A percentile compares a stretch with the other conserved stretches of the same genome.
These are phyloP conservation scores for Electrophaes corylata DNA, from an alignment of 2,888 invertebrate genomes.

Conservation along the genomic window DNA sequence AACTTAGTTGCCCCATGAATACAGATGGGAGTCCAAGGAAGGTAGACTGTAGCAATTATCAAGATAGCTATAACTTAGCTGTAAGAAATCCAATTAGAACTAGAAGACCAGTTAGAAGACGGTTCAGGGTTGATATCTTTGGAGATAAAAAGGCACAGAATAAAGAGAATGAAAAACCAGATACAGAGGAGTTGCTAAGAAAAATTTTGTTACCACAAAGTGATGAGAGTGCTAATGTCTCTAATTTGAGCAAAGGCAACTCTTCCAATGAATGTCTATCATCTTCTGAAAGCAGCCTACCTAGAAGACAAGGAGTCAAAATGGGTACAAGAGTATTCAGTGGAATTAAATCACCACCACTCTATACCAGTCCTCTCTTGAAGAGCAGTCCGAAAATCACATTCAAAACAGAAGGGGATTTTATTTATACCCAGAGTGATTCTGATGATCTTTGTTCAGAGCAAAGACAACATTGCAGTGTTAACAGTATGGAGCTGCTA, in stretches of 20 bases:
- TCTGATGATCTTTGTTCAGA: conserved; percentile 76
- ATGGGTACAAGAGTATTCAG: conserved; percentile 89
- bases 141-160: conserved; percentile 84
- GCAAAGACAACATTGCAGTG: conserved; percentile 77
- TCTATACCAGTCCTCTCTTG: conserved; percentile 55
- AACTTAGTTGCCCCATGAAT: conserved; percentile 83
- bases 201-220: conserved; percentile 68
- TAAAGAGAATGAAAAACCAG: conserved; percentile 88
- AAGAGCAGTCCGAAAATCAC: conserved; percentile 53
- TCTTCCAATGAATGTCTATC: conserved; percentile 77
- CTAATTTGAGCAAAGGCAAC: conserved; percentile 57
- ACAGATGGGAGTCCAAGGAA: conserved; percentile 57
- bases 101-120: conserved; percentile 76
- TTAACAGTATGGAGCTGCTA: conserved; percentile 78
- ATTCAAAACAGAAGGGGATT: conserved; percentile 66
- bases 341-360: conserved; percentile 65
- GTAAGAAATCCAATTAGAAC: conserved; percentile 72
- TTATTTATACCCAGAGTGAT: conserved; percentile 74
- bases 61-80: conserved; percentile 80
- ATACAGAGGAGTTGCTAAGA: conserved; percentile 70
- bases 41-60: conserved; percentile 74
- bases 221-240: conserved; percentile 57
- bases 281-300: conserved; percentile 79
- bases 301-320: conserved; percentile 87
- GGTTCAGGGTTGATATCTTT: conserved; percentile 79